Conservation (phyloP, 2,113 vertebrate species). For the Ageneiosus marmoratus region DNA sequence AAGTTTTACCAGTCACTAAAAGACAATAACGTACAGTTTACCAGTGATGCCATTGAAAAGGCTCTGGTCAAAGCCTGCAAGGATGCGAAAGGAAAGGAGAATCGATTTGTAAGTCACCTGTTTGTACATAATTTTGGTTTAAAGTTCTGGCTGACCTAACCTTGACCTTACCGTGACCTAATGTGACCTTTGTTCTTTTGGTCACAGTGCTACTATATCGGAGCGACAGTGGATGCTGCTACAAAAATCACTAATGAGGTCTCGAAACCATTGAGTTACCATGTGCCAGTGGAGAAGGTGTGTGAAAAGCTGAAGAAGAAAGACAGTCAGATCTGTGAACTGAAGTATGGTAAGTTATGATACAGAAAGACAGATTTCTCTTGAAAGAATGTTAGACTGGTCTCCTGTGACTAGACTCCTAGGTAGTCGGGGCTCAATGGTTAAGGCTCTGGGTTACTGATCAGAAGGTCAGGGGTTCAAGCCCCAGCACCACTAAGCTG, state of each 20-base stretch:
- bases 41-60: constrained; percentile 81
- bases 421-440: too few relatives aligned
- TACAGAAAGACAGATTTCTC: too few relatives aligned
- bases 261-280: constrained; percentile 90
- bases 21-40: constrained; percentile 80
- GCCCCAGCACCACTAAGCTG: too few relatives aligned
- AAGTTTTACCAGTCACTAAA: constrained; percentile 88
- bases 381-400: too few relatives aligned
- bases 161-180: not conserved
- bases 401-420: too few relatives aligned
- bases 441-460: too few relatives aligned
- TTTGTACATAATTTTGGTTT: too few relatives aligned
- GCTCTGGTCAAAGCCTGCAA: constrained; percentile 83
- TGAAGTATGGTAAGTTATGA: constrained; percentile 85
- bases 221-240: constrained; percentile 92
- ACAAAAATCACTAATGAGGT: constrained; percentile 97
- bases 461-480: too few relatives aligned
- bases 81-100: constrained; percentile 92
- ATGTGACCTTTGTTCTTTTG: not conserved
- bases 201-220: constrained; percentile 92
- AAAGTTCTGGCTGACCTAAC: not conserved
- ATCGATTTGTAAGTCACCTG: constrained; percentile 82
- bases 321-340: constrained; percentile 95
- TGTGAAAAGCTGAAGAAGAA: constrained; percentile 98
- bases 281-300: constrained; percentile 91